A percentile compares a stretch with the other conserved stretches of the same genome.
Conservation (phyloP, 2,113 vertebrate species). For the Emydura subglobosa region DNA sequence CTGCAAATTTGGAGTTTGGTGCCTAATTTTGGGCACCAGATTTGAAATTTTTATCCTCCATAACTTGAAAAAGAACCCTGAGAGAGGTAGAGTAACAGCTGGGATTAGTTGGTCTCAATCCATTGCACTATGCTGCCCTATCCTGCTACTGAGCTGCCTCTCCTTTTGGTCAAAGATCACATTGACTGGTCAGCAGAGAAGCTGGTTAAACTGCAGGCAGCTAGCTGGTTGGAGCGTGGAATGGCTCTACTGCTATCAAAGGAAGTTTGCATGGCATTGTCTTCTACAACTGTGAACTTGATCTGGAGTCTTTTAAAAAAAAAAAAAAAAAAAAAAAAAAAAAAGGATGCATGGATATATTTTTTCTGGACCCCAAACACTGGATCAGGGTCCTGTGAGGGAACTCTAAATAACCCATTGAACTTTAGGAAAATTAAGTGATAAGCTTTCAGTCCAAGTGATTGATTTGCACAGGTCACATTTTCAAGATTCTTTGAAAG, state of each 20-base stretch:
- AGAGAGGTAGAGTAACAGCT: background rate
- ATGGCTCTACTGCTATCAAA: background rate
- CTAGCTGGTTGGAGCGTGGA: background rate
- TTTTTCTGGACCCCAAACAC: background rate
- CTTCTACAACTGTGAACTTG: background rate
- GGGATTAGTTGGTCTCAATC: background rate
- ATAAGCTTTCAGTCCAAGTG: background rate
- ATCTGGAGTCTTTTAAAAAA: background rate
- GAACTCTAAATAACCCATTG: background rate
- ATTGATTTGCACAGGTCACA: background rate
- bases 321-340: background rate
- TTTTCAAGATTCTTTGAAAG: background rate
- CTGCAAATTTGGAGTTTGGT: background rate
- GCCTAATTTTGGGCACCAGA: background rate
- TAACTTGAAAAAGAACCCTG: background rate
- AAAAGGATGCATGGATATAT: accelerated
- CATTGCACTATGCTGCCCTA: background rate
- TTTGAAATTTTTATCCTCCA: background rate
- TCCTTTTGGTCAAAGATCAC: background rate
- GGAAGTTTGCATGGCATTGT: background rate
- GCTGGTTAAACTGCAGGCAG: accelerated
- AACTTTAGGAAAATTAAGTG: background rate
- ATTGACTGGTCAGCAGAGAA: background rate
- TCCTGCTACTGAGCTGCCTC: background rate
- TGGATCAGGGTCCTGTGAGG: background rate